Evolutionary conservation across 2,888 invertebrate genomes (phyloP).

Genomic region (Polydrusus tereticollis): DNA sequence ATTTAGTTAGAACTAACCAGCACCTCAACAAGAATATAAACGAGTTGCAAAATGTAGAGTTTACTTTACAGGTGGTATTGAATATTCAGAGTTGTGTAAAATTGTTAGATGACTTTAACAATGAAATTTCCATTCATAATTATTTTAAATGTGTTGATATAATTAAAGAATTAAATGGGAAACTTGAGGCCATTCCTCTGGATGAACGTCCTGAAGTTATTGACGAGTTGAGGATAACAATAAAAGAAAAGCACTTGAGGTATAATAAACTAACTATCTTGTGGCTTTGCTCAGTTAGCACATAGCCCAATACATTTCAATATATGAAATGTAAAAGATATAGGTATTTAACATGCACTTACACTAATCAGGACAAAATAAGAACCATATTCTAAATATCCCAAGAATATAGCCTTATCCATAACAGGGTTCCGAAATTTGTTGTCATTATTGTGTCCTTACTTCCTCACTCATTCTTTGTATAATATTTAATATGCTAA

Average conservation of each 20-base stretch:
- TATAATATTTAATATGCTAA: no score
- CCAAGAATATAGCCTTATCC: no score
- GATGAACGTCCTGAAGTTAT: slow-evolving; percentile 71
- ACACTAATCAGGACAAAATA: no score
- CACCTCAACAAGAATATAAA: slow-evolving; percentile 72
- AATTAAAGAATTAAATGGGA: slow-evolving; percentile 68
- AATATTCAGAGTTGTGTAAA: slow-evolving; percentile 66
- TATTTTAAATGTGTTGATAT: slow-evolving; percentile 69
- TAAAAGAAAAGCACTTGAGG: slow-evolving; percentile 49
- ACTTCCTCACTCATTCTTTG: no score
- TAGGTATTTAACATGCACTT: no score
- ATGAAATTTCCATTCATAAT: slow-evolving; percentile 58
- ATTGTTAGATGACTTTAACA: slow-evolving; percentile 62
- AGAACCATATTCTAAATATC: no score
- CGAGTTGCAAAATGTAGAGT: slow-evolving; percentile 71
- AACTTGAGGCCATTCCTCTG: slow-evolving; percentile 67
- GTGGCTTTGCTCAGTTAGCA: no score
- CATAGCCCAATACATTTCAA: no score
- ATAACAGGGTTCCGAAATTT: no score
- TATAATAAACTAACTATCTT: no score
- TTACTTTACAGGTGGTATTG: slow-evolving; percentile 70
- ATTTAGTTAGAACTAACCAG: slow-evolving; percentile 73
- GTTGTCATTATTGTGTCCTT: no score
- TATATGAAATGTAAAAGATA: no score
- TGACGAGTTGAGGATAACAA: slow-evolving; percentile 66